Evolutionary conservation across 2,113 vertebrate species (phyloP), one percentile per base, ranked within the genome.

Genomic region (Sander lucioperca): DNA sequence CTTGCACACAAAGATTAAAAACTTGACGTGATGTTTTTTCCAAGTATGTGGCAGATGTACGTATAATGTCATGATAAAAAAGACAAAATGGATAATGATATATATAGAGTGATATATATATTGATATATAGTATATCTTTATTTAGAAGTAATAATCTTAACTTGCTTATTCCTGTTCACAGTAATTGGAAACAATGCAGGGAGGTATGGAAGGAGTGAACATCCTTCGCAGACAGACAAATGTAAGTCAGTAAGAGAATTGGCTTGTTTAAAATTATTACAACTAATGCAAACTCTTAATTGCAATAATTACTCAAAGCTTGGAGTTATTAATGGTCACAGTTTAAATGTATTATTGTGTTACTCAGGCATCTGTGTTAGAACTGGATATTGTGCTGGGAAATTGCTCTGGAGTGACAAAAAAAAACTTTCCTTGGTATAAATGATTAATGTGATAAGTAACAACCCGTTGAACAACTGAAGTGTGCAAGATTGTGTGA

Each of bases 381-480:
- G 2, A 77, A n/a, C 13, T 5, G 9, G 21, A 51, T 63, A 13
- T 45, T 7, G n/a, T 67, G 69, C 59, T 51, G 30, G 18, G 30
- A 83, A 79, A 73, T 62, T 51, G 19, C 64, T 74, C 19, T 10
- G 21, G 47, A 73, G 61, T n/a, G 48, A 74, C 64, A 79, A 72
- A 68, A 71, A 61, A 68, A 27, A 74, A 65, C 9, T 82, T 68
- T 56, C 23, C 48, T 51, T 14, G 13, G 43, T 57, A 11, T 62
- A 47, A 80, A 83, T 78, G 19, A 86, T 81, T 67, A 57, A 84
- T 59, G 59, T 63, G 48, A 33, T 47, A 43, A 77, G 63, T 65
- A 50, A 27, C 53, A 65, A 70, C 53, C 23, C 12, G 3, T 1
- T 59, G 63, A 65, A 61, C 27, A 59, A 25, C 62, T 83, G 54